A percentile compares a stretch with the other conserved stretches of the same genome.
Conservation (phyloP, 2,113 vertebrate genomes). For the Boulengerochromis microlepis region DNA sequence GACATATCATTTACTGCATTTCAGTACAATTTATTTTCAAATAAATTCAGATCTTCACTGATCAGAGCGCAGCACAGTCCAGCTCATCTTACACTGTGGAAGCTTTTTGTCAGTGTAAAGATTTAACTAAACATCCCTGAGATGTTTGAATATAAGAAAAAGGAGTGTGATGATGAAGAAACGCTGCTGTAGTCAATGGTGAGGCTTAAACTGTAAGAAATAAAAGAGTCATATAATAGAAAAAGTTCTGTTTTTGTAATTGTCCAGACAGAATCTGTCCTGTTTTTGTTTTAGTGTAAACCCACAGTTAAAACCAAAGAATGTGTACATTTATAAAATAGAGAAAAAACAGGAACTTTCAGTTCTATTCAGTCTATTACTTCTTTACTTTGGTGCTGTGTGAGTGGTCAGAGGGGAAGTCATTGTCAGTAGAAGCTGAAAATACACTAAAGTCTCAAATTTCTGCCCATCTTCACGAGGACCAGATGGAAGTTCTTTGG, state of each 20-base stretch:
- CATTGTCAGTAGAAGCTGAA: background rate
- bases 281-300: background rate
- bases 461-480: background rate
- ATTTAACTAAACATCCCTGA: background rate
- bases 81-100: background rate
- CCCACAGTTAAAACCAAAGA: background rate
- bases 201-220: background rate
- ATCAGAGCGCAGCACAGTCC: rapidly evolving
- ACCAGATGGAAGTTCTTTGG: background rate
- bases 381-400: background rate
- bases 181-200: rapidly evolving
- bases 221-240: rapidly evolving
- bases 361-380: background rate
- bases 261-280: background rate
- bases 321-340: rapidly evolving
- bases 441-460: background rate
- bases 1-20: background rate
- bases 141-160: background rate
- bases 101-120: background rate
- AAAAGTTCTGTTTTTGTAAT: background rate
- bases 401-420: background rate
- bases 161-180: background rate
- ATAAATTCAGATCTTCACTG: background rate
- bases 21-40: background rate
- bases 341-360: background rate